Evolutionary conservation across 2,888 invertebrate species (phyloP), one percentile per base, ranked within the genome.

Genomic region (Isoperla grammatica): DNA sequence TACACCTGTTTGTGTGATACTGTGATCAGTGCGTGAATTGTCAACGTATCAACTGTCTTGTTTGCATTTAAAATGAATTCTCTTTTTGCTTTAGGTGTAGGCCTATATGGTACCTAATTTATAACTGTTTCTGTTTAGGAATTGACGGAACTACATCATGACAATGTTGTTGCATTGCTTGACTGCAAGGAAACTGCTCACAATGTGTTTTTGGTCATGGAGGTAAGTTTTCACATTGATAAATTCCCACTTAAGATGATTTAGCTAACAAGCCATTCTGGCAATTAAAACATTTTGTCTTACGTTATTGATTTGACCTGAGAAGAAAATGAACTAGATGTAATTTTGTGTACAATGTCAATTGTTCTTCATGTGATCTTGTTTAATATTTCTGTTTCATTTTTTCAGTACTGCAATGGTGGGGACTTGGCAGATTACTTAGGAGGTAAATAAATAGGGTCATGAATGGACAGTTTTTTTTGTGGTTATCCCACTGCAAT

Each of bases 361-460:
- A n/a, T n/a, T n/a, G n/a, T n/a, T n/a, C n/a, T n/a, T n/a, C n/a
- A n/a, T n/a, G n/a, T n/a, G n/a, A n/a, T n/a, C n/a, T n/a, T n/a
- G n/a, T n/a, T n/a, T n/a, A 8, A 8, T 29, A 29, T 29, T 29
- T 29, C 29, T 29, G 29, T 43, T 57, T 59, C n/a, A n/a, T 64
- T 49, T 61, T 67, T 71, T 64, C 78, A 94, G 90, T 98, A 94
- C 77, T 99, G 99, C 80, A 99, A 99, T 82, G 97, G 97, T 53
- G 98, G 99, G 19, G 99, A 99, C 78, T 80, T 99, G 75, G 96
- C 97, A 17, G 99, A 99, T 79, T 99, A 98, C 79, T 82, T 99
- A 67, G 86, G 86, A 73, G 86, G 85, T 85, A 74, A 73, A 74
- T n/a, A n/a, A n/a, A n/a, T n/a, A 69, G 56, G 29, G 1, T 37